These are phyloP conservation scores for Bicyclus anynana DNA, from an alignment of 1,140 invertebrate species.

Conservation along the genomic window DNA sequence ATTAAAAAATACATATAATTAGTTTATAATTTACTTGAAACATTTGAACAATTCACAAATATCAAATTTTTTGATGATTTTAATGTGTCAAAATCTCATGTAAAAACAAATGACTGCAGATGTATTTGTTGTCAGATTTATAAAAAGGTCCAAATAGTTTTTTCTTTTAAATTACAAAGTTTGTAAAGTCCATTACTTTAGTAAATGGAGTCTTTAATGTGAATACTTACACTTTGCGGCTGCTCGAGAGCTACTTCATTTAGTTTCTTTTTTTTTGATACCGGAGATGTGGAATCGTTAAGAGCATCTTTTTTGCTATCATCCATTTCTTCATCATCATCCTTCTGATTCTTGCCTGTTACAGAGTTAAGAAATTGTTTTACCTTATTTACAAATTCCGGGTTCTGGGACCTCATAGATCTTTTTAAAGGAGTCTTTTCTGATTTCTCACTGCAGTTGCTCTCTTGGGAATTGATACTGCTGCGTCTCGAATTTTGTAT, in stretches of 20 bases:
- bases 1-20: slow-evolving; percentile 13
- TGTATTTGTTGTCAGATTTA: too few relatives aligned
- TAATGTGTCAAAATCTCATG: too few relatives aligned
- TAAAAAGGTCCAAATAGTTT: too few relatives aligned
- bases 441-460: slow-evolving; percentile 59
- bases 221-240: slow-evolving; percentile 29
- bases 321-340: slow-evolving; percentile 46
- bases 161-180: too few relatives aligned
- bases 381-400: slow-evolving; percentile 79
- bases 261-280: slow-evolving; percentile 52
- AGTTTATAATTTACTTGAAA: not conserved
- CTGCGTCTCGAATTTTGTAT: slow-evolving; percentile 44
- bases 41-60: too few relatives aligned
- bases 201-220: not conserved
- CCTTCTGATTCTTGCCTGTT: slow-evolving; percentile 48
- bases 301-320: slow-evolving; percentile 33
- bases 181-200: too few relatives aligned
- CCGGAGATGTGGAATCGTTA: slow-evolving; percentile 22
- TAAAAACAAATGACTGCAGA: not conserved
- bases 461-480: slow-evolving; percentile 60
- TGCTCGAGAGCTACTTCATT: slow-evolving; percentile 14
- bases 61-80: too few relatives aligned
- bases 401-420: slow-evolving; percentile 78
- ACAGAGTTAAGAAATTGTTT: slow-evolving; percentile 76
- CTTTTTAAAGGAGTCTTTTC: slow-evolving; percentile 54